Evolutionary conservation across 2,797 vertebrate species (phyloP).

Genomic region (Luscinia luscinia): DNA sequence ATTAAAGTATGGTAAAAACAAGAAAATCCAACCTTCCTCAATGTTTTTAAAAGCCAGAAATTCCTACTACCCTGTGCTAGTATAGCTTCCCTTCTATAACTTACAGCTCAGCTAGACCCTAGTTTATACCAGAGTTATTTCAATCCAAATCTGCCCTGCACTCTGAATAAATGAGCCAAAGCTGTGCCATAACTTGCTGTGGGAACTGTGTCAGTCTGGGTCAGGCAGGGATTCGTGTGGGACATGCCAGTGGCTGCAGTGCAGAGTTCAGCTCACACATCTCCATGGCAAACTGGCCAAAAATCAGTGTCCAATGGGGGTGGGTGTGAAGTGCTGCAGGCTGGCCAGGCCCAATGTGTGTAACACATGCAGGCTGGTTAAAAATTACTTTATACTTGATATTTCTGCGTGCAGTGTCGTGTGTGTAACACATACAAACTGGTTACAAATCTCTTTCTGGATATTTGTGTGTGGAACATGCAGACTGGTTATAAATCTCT

Average conservation of each 20-base stretch:
- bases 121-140: not conserved
- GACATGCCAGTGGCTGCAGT: fast-evolving
- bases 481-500: too few species aligned
- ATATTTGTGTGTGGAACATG: too few species aligned
- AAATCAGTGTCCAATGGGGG: fast-evolving
- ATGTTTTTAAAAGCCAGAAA: not conserved
- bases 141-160: not conserved
- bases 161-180: not conserved
- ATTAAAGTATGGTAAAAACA: not conserved
- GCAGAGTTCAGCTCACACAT: fast-evolving
- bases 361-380: too few species aligned
- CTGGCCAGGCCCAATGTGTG: not conserved
- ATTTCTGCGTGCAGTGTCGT: not conserved
- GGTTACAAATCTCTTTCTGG: too few species aligned
- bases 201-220: fast-evolving
- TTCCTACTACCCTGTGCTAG: not conserved
- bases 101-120: not conserved
- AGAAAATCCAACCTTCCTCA: not conserved
- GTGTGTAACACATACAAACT: not conserved
- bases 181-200: fast-evolving
- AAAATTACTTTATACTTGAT: fast-evolving
- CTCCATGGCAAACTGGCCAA: not conserved
- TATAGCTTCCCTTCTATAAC: not conserved
- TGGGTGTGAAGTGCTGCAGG: not conserved
- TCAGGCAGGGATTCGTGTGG: not conserved